Evolutionary conservation across 2,797 vertebrate genomes (phyloP).

Genomic region (Microcaecilia unicolor): DNA sequence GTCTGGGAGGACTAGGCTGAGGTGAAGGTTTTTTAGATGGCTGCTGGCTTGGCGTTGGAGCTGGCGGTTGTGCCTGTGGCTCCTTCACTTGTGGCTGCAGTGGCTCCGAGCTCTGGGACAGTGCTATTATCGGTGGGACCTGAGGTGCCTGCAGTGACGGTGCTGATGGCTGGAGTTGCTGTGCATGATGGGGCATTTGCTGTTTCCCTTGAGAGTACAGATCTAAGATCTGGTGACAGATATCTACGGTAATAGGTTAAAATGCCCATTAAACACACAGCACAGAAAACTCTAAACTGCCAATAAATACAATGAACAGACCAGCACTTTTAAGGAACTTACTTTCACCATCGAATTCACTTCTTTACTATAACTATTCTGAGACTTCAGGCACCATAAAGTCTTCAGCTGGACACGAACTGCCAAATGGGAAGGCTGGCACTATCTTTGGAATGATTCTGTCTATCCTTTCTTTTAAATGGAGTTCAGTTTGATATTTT

Average conservation of each 20-base stretch:
- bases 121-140: constrained; percentile 30
- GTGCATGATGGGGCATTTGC: constrained; percentile 80
- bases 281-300: too few species aligned
- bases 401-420: too few species aligned
- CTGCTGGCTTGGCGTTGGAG: constrained; percentile 52
- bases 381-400: too few species aligned
- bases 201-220: constrained; percentile 95
- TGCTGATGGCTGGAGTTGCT: constrained; percentile 58
- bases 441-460: too few species aligned
- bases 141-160: constrained; percentile 46
- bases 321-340: too few species aligned
- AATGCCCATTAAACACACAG: too few species aligned
- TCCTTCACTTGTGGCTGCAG: constrained; percentile 47
- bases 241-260: constrained; percentile 62
- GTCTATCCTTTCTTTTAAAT: too few species aligned
- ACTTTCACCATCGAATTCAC: too few species aligned
- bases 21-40: constrained; percentile 88
- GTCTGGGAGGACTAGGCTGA: constrained; percentile 81
- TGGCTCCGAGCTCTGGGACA: constrained; percentile 24
- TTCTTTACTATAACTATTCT: too few species aligned
- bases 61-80: constrained; percentile 18
- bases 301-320: too few species aligned
- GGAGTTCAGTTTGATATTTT: too few species aligned
- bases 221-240: constrained; percentile 96
- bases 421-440: too few species aligned